A percentile compares a stretch with the other conserved stretches of the same genome.
phyloP scores from a whole-genome alignment of 2,113 vertebrate genomes.

The Malaclemys terrapin region DNA sequence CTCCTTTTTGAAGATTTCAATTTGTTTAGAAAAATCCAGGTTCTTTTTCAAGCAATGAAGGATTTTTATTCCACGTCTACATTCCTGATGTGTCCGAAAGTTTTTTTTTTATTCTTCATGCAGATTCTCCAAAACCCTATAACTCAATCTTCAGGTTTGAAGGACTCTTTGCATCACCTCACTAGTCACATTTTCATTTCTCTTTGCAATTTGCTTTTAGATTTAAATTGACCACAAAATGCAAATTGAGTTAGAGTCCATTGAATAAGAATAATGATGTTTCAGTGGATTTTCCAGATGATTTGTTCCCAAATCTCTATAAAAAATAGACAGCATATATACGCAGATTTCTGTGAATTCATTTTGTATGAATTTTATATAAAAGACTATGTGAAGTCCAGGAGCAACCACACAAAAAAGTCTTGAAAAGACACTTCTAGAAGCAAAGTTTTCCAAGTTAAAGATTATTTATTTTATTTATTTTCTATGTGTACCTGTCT shows the following conservation, averaged over 20 bases:
- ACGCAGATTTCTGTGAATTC: background rate
- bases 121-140: background rate
- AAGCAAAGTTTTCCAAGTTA: background rate
- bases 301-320: conserved; percentile 52
- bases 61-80: conserved; percentile 15
- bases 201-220: background rate
- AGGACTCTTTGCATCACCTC: conserved; percentile 21
- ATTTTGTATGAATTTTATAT: background rate
- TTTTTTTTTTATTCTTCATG: conserved; percentile 2
- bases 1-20: background rate
- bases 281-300: conserved; percentile 44
- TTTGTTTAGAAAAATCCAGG: background rate
- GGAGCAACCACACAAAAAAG: background rate
- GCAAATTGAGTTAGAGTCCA: conserved; percentile 10
- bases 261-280: background rate
- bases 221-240: conserved; percentile 59
- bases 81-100: background rate
- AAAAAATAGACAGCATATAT: conserved; percentile 47
- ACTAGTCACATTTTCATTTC: conserved; percentile 53
- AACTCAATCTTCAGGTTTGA: conserved; percentile 28
- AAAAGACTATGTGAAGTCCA: background rate
- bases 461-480: background rate
- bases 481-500: background rate
- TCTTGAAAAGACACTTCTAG: background rate
- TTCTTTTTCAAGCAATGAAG: background rate